A percentile compares a stretch with the other conserved stretches of the same genome.
phyloP scores from a whole-genome alignment of 2,113 vertebrate species.

The Lagopus muta region DNA sequence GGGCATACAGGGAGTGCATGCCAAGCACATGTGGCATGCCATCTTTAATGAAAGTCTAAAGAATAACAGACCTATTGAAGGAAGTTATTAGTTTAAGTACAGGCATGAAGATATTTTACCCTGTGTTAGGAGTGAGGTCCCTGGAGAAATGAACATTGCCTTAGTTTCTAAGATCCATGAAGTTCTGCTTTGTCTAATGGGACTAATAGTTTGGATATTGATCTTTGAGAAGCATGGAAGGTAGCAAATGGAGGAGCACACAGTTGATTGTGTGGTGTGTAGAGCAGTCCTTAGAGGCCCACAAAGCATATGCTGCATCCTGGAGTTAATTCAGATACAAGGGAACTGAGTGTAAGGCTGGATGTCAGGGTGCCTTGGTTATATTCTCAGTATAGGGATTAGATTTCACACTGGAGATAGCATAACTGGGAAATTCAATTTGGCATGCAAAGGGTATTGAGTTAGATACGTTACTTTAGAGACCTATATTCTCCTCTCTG shows the following conservation, averaged over 20 bases:
- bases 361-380: neutral
- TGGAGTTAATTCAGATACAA: neutral
- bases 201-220: neutral
- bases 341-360: neutral
- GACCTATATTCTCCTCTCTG: neutral
- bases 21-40: rapidly evolving
- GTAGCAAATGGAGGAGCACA: rapidly evolving
- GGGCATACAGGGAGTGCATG: neutral
- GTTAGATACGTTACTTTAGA: neutral
- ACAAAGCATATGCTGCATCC: neutral
- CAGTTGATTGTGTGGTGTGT: rapidly evolving
- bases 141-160: neutral
- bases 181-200: neutral
- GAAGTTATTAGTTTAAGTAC: neutral
- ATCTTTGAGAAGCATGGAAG: neutral
- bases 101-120: neutral
- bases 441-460: neutral
- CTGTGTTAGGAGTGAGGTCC: neutral
- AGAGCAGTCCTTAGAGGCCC: neutral
- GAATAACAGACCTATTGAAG: neutral
- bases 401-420: neutral
- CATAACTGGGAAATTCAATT: neutral
- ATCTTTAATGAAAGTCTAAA: neutral
- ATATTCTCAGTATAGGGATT: neutral
- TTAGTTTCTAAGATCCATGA: neutral